Evolutionary conservation across 1,140 invertebrate genomes (phyloP), one percentile per base, ranked within the genome.

Genomic region (Bombus vancouverensis): DNA sequence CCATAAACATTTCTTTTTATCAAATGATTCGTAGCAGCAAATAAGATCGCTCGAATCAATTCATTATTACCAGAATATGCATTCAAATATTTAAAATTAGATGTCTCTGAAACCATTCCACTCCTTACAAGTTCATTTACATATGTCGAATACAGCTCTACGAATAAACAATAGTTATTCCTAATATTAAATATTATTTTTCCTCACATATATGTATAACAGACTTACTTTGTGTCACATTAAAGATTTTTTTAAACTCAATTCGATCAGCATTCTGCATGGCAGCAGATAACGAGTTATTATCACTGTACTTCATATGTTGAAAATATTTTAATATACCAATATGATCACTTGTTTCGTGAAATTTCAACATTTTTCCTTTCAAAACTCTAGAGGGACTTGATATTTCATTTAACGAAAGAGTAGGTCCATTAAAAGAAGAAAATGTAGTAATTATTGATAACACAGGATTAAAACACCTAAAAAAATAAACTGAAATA

Each of bases 291-390:
- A 1, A 62, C 8, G 1, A 39, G 9, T 10, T 10, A 47, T 62
- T 18, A 3, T 42, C 0, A 12, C 0, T 13, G 25, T 32, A 0
- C 1, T 22, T 28, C 6, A 44, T 0, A 9, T 12, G 0, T 0
- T 34, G 0, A 73, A 47, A 37, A 65, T 28, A 42, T 34, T 91
- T 13, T 18, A 94, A 93, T 0, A 96, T 53, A 4, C 96, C 94
- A 3, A 95, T 83, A 88, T 97, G 96, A 90, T 97, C 96, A 25
- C 96, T 96, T 0, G 92, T 93, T 6, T 93, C 81, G 87, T 95
- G 95, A 91, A 93, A 96, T 18, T 93, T 79, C n/a, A 92, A 71
- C 91, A 96, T 97, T 4, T 95, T 90, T 53, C 92, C 70, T 53
- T 95, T 94, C 5, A 96, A 94, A 47, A 90, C 88, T 90, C 87